Conservation (phyloP, 2,113 vertebrate genomes). For the Scalopus aquaticus region DNA sequence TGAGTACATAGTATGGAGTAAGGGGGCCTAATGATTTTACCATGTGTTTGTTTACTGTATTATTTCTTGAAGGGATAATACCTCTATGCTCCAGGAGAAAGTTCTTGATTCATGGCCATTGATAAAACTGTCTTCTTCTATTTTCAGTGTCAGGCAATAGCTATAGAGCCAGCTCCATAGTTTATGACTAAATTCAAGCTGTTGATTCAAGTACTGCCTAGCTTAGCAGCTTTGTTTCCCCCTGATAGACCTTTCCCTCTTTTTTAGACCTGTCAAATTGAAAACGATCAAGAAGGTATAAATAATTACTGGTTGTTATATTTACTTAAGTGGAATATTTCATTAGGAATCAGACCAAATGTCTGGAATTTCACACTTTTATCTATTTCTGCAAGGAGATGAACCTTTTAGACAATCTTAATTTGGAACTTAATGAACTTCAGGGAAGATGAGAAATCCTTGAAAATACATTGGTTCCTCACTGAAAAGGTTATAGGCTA, state of each 20-base stretch:
- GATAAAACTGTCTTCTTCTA: constrained; percentile 46
- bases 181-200: constrained; percentile 36
- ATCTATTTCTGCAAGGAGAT: constrained; percentile 11
- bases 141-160: background rate
- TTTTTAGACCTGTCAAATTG: background rate
- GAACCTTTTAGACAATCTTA: background rate
- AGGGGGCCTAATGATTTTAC: constrained; percentile 46
- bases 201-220: constrained; percentile 46
- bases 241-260: background rate
- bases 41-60: constrained; percentile 73
- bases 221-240: background rate
- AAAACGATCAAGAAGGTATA: constrained; percentile 22
- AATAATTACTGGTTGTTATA: constrained; percentile 19
- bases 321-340: constrained; percentile 58
- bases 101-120: constrained; percentile 57
- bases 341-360: background rate
- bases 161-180: background rate
- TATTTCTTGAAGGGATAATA: constrained; percentile 36
- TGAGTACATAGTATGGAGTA: background rate
- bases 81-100: constrained; percentile 48
- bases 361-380: background rate
- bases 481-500: background rate
- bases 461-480: background rate
- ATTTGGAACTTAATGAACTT: constrained; percentile 35
- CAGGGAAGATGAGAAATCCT: background rate